phyloP scores from a whole-genome alignment of 2,797 vertebrate species.

The Tangara arthus region DNA sequence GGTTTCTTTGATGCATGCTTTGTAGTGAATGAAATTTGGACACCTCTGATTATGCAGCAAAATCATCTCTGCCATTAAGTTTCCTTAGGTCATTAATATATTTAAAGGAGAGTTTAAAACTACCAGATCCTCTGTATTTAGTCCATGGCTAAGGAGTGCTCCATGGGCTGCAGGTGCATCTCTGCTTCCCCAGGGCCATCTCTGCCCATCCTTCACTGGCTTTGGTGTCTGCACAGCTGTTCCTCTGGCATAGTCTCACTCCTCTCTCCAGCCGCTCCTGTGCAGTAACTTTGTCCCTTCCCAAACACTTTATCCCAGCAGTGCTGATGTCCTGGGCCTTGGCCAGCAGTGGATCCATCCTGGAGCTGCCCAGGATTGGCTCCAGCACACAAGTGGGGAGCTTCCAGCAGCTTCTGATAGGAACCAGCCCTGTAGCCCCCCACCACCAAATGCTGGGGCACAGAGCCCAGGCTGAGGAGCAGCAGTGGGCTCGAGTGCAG shows the following conservation, averaged over 20 bases:
- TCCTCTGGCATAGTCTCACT: too few species aligned
- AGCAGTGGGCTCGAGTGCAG: neutral
- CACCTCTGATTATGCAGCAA: neutral
- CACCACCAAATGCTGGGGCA: rapidly evolving
- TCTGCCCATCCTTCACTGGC: neutral
- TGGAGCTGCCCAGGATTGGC: neutral
- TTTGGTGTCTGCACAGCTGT: neutral
- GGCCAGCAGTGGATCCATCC: neutral
- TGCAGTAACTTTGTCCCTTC: neutral
- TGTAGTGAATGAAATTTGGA: neutral
- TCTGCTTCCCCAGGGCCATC: neutral
- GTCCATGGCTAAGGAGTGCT: neutral
- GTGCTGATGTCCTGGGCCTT: neutral
- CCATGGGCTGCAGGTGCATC: neutral
- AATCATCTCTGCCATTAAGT: neutral
- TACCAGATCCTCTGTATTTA: neutral
- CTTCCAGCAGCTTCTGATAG: neutral
- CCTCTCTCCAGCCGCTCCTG: neutral
- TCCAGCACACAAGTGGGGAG: rapidly evolving
- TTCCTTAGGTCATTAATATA: neutral
- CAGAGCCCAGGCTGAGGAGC: neutral
- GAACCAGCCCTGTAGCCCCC: neutral
- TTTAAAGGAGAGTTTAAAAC: neutral
- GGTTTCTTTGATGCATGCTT: neutral
- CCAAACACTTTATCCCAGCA: neutral